Base-by-base conservation (phyloP, 1,140 invertebrate genomes). In the Tenebrio molitor region DNA sequence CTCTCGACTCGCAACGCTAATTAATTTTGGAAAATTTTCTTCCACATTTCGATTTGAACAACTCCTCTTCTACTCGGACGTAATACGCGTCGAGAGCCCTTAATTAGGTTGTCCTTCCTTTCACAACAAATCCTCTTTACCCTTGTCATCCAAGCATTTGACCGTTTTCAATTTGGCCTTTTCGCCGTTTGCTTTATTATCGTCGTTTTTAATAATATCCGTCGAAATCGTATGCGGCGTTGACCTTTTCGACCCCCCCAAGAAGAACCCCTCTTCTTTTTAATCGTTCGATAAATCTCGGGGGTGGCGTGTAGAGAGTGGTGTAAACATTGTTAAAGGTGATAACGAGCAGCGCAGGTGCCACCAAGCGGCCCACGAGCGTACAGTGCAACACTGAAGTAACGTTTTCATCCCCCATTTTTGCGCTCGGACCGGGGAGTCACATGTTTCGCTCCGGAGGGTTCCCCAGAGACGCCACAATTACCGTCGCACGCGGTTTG, bases 121-220 rank as follows among this genome's bases (percentile, higher is more conserved):
- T 39, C 36, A 39, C 36, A 39, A 39, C 36, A 39, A 39, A 39
- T 39, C 36, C 36, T 39, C n/a, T 39, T 39, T 39, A 39, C 36
- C 36, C 36, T 39, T 12, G 36, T 39, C 36, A 12, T 7, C 36
- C 12, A 39, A 39, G 8, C 25, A 29, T 29, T 29, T 8, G 25
- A 29, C 25, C 25, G 25, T 29, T 29, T 29, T 8, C 25, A 29
- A 29, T 29, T 29, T 8, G 8, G 6, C n/a, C 36, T 12, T 39
- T 39, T 39, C 36, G n/a, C n/a, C 36, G 12, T 39, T 39, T 12
- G 25, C 25, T 29, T 29, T 8, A 29, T 29, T 29, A 29, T 39
- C 36, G 6, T n/a, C 36, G 7, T 12, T 39, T 39, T 39, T 39
- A 7, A 39, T 39, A 39, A 39, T 7, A 39, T 5, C 36, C 36